Evolutionary conservation across 64 coral and sea anemone species (phyloP), one percentile per base, ranked within the genome.

Genomic region (Trachythela sp.): DNA sequence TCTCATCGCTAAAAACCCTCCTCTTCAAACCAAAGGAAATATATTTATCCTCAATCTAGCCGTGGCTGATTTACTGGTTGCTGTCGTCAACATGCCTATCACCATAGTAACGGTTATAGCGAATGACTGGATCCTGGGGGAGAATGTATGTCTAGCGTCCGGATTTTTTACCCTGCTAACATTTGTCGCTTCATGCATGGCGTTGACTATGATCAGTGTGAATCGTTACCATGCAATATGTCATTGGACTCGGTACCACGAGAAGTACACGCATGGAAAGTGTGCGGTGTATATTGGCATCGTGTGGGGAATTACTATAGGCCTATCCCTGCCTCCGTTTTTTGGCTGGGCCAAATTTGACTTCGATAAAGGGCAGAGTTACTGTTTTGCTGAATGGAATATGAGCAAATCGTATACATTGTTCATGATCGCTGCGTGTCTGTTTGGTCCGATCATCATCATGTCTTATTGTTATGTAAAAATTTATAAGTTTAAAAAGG

Each of bases 121-220:
- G 35, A 40, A 87, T 4, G n/a, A 87, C 0, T 97, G 95, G 95
- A 49, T 87, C 18, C 86, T 97, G 22, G 95, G 95, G 77, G 48
- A 88, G 17, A 36, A 6, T 20, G 92, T 77, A 0, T 97, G 95
- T 70, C 37, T 59, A n/a, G 86, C 83, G 0, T 31, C 92, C 2
- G 95, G 90, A 45, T 97, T 97, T 67, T 35, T 90, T 5, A 97
- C 90, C 6, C 92, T 97, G 41, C 52, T 97, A 15, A 91, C 95
- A n/a, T 97, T 97, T 87, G 91, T 97, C 43, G 88, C 92, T 1
- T 97, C 95, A 0, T 93, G 94, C 8, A 92, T 97, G 92, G 89
- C 90, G 14, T 89, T 97, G 70, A 90, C 90, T 39, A 83, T 97
- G 59, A 97, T 97, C 26, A 92, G 92, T 9, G 80, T 97, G 8